Evolutionary conservation across 2,797 vertebrate species (phyloP).

Genomic region (Cryptoprocta ferox): DNA sequence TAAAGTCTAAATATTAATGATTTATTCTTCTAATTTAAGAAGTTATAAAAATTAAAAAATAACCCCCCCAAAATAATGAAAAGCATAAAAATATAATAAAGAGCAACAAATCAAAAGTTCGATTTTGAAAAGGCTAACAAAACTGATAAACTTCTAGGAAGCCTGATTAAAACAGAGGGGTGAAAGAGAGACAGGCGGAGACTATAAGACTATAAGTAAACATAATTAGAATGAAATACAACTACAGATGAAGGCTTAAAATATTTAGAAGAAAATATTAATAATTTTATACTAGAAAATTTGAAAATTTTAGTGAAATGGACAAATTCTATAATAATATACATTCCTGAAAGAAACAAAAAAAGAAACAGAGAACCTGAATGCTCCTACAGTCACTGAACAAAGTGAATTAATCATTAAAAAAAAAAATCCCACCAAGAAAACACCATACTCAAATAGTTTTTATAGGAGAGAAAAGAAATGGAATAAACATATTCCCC

Average conservation of each 20-base stretch:
- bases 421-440: not conserved
- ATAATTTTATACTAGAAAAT: not conserved
- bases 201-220: not conserved
- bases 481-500: not conserved
- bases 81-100: not conserved
- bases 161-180: not conserved
- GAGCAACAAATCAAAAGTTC: not conserved
- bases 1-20: slow-evolving; percentile 6
- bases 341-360: slow-evolving; percentile 29
- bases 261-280: not conserved
- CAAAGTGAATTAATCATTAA: not conserved
- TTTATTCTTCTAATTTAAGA: not conserved
- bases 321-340: not conserved
- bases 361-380: not conserved
- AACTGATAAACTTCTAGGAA: not conserved
- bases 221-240: not conserved
- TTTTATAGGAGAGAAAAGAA: slow-evolving; percentile 9
- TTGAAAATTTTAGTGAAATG: not conserved
- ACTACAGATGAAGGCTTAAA: not conserved
- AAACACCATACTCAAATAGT: not conserved
- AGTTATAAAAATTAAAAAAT: not conserved
- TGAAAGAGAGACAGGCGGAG: not conserved
- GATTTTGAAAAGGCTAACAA: not conserved
- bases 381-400: not conserved
- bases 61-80: not conserved